Base-by-base conservation (phyloP, 2,888 invertebrate species). In the Acronicta alni region DNA sequence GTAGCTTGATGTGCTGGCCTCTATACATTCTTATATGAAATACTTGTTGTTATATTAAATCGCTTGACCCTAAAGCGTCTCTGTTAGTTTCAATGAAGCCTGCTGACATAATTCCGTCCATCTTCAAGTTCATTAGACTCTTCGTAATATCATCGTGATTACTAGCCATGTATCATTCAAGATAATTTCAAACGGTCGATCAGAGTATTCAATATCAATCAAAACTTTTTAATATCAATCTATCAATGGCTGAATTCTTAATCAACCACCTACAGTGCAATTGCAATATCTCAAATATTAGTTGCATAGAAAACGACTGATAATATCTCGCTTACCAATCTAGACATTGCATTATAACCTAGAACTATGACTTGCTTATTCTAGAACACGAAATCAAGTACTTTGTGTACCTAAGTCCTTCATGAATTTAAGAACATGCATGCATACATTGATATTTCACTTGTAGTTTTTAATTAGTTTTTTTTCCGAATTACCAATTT, bases 291-390 rank as follows among this genome's bases (percentile, higher is more conserved):
- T 20, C 16, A 38, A 62, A 70, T 30, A 41, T 44, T 16, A 48
- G 15, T 57, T 66, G 48, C n/a, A 72, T 39, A 45, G 51, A 57
- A 49, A 51, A 12, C 15, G 35, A 14, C 30, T 37, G 39, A 51
- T 64, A 46, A 35, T 42, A 49, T 64, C 41, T 48, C 42, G 15
- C n/a, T 23, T 20, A 39, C 39, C n/a, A 20, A 39, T 15, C 20
- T 49, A 47, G 30, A 23, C 16, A 49, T 30, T 49, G 41, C 30
- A 38, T 38, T 17, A 10, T 44, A 51, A 59, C 60, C 53, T 67
- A 67, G 48, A 54, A 72, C 59, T 67, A 67, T 72, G 60, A 72
- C 47, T 72, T 51, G 73, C 53, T 37, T 2, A 38, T 39, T 47
- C 37, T 51, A 72, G 9, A 49, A 46, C 41, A 46, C 10, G 56